Conservation (phyloP, 2,113 vertebrate species). For the Vanacampus margaritifer region DNA sequence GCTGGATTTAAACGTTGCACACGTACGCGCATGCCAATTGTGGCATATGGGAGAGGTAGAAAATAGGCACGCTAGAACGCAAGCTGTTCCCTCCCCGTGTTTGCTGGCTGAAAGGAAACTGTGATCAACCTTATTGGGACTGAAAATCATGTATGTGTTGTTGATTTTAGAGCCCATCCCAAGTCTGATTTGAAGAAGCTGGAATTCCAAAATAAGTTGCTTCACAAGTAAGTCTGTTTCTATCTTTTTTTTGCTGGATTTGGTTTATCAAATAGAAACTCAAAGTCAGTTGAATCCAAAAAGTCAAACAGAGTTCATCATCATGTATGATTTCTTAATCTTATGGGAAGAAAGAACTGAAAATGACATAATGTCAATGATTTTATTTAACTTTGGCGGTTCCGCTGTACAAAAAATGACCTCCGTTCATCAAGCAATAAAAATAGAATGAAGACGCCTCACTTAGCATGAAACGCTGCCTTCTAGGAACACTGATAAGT, state of each 20-base stretch:
- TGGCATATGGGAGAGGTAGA: constrained; percentile 33
- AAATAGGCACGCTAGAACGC: constrained; percentile 15
- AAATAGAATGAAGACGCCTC: too few relatives aligned
- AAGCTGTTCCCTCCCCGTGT: neutral
- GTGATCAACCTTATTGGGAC: neutral
- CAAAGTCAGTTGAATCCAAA: neutral
- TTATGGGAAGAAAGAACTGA: too few relatives aligned
- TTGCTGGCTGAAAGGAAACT: neutral
- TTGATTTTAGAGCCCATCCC: neutral
- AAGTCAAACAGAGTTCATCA: neutral
- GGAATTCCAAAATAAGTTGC: neutral
- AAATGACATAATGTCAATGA: too few relatives aligned
- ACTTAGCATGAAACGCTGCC: neutral
- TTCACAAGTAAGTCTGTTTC: neutral
- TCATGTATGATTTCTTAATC: too few relatives aligned
- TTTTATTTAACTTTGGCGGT: too few relatives aligned
- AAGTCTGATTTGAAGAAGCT: neutral
- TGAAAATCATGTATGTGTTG: neutral
- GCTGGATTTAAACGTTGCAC: constrained; percentile 30
- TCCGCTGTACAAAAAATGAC: too few relatives aligned
- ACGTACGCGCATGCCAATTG: constrained; percentile 32
- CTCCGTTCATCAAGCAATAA: too few relatives aligned
- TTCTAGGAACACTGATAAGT: constrained; percentile 4
- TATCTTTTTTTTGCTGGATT: too few relatives aligned
- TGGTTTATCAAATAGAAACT: neutral